These are phyloP conservation scores for Zelostemma sp. DNA, from an alignment of 1,140 invertebrate species.

Conservation along the genomic window DNA sequence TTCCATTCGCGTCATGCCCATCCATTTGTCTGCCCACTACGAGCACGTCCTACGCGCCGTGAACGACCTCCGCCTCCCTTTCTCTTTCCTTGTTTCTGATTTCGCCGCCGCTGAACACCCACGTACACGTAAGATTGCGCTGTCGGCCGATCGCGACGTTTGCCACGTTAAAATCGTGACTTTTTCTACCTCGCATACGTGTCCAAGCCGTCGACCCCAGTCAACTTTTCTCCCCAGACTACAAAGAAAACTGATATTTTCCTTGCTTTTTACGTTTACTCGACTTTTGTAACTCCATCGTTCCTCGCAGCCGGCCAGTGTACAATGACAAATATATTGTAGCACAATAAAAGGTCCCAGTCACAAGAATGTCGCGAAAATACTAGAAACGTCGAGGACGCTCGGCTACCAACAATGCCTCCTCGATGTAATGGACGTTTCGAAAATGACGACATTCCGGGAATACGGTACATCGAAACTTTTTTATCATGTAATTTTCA, in stretches of 20 bases:
- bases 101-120: constrained; percentile 29
- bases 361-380: neutral
- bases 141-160: constrained; percentile 28
- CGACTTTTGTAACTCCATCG: neutral
- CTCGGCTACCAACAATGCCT: neutral
- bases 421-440: too few species aligned
- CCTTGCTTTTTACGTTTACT: constrained; percentile 5
- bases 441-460: too few species aligned
- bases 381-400: neutral
- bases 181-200: constrained; percentile 26
- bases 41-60: constrained; percentile 5
- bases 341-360: neutral
- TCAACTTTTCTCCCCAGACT: constrained; percentile 14
- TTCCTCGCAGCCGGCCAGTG: neutral
- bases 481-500: too few species aligned
- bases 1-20: constrained; percentile 1
- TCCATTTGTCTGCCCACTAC: constrained; percentile 8
- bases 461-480: too few species aligned
- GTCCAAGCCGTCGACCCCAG: constrained; percentile 32
- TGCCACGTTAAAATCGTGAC: constrained; percentile 25
- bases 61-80: constrained; percentile 11
- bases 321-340: neutral
- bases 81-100: constrained; percentile 36
- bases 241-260: constrained; percentile 37
- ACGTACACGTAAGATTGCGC: constrained; percentile 36